Evolutionary conservation across 2,797 vertebrate species (phyloP), one percentile per base, ranked within the genome.

Genomic region (Hydrocynus forskahlii): DNA sequence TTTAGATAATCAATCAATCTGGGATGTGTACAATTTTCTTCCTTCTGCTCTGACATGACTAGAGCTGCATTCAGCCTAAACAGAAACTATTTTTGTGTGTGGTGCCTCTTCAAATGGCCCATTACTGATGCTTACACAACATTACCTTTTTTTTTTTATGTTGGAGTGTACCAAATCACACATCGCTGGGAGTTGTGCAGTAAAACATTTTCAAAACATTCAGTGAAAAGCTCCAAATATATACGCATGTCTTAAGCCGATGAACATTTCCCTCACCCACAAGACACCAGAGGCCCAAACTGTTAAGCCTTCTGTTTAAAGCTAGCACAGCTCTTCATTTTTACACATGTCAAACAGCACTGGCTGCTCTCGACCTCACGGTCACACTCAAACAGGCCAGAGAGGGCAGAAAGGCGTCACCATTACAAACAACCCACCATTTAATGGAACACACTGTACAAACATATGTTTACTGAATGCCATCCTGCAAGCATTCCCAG

Each of bases 371-470:
- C 16, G 10, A 60, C 13, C 79, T 25, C 35, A 21, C 9, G 0
- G 57, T 54, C 80, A 70, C 80, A 57, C 74, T 75, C 68, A 38
- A 72, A 67, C 80, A 72, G 48, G 80, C 12, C 75, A 2, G 45
- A 55, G 59, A 67, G 60, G 19, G 55, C 9, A 13, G 72, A 10
- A 73, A 62, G n/a, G 68, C 10, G 29, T 75, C 21, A 68, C 5
- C 64, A 71, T 14, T 52, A 69, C 67, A 48, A 69, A 69, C 80
- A 60, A 29, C 13, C 48, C 67, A 55, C 45, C 5, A 2, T 21
- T 68, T 13, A 16, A 72, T 9, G 54, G 17, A 81, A 73, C 57
- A 23, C 17, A 55, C 12, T 17, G 40, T 60, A 69, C 14, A 70
- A 70, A 81, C 29, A 17, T 67, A 14, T 45, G 60, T 21, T 60